Evolutionary conservation across 2,113 vertebrate genomes (phyloP).

Genomic region (Protomyctophum bolini): DNA sequence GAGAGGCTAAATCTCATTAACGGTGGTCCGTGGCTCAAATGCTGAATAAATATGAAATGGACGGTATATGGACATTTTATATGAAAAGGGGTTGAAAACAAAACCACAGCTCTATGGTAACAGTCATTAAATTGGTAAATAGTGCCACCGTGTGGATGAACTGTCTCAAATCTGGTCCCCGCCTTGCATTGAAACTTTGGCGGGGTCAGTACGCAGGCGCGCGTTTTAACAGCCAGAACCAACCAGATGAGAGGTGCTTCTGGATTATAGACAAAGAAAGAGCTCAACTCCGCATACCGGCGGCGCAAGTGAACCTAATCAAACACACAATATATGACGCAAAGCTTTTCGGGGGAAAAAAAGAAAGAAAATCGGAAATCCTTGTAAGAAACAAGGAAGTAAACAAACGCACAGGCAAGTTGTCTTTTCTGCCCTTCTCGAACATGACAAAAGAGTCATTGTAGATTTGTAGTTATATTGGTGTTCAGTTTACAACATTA

Average conservation of each 20-base stretch:
- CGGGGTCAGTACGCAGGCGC: slow-evolving; percentile 18
- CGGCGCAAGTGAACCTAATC: not conserved
- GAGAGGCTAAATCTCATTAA: too few relatives aligned
- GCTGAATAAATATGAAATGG: too few relatives aligned
- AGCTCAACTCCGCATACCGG: not conserved
- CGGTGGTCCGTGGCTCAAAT: too few relatives aligned
- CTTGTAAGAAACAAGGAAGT: not conserved
- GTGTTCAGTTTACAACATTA: not conserved
- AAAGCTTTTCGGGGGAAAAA: not conserved
- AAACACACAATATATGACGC: not conserved
- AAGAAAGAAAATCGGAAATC: too few relatives aligned
- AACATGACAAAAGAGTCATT: too few relatives aligned
- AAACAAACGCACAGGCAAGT: not conserved
- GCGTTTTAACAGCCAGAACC: not conserved
- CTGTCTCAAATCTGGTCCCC: slow-evolving; percentile 41
- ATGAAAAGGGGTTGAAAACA: too few relatives aligned
- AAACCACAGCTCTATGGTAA: too few relatives aligned
- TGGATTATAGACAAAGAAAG: fast-evolving
- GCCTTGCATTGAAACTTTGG: slow-evolving; percentile 70
- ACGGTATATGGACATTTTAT: too few relatives aligned
- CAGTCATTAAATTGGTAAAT: not conserved
- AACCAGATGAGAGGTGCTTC: slow-evolving; percentile 32
- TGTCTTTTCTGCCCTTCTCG: too few relatives aligned
- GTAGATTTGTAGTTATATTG: too few relatives aligned
- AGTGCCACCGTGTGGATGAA: slow-evolving; percentile 22